Conservation (phyloP, 2,113 vertebrate genomes). For the Atrichornis clamosus region DNA sequence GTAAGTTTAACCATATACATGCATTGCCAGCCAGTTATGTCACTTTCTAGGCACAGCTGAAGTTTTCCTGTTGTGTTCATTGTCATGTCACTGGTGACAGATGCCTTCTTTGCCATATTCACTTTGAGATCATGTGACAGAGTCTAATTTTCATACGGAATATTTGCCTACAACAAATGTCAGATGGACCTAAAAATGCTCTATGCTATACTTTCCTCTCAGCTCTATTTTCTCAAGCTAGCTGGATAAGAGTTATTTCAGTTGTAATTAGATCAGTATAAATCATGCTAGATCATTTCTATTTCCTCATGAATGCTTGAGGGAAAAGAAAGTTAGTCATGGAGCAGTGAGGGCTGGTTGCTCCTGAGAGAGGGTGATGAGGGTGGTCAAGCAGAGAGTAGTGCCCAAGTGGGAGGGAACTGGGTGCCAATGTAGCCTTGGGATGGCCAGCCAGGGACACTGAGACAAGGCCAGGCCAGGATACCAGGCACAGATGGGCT, state of each 20-base stretch:
- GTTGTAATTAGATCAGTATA: background rate
- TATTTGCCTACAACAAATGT: background rate
- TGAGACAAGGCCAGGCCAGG: background rate
- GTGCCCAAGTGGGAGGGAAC: background rate
- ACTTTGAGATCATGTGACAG: background rate
- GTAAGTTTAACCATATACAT: background rate
- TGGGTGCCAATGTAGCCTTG: background rate
- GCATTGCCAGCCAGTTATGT: background rate
- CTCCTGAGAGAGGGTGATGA: background rate
- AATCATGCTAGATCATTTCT: background rate
- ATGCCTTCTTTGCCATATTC: background rate
- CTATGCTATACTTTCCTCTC: background rate
- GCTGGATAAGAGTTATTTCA: background rate
- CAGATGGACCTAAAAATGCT: background rate
- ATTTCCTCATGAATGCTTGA: background rate
- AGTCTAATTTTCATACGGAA: background rate
- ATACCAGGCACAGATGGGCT: too few relatives aligned
- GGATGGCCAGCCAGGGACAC: background rate
- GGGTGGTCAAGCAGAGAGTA: accelerated
- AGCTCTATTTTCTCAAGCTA: background rate
- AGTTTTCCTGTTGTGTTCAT: background rate
- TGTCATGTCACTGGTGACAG: background rate
- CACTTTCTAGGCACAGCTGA: background rate
- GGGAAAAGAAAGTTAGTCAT: background rate
- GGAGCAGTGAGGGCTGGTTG: background rate